Evolutionary conservation across 2,888 invertebrate species (phyloP), one percentile per base, ranked within the genome.

Genomic region (Acronicta psi): DNA sequence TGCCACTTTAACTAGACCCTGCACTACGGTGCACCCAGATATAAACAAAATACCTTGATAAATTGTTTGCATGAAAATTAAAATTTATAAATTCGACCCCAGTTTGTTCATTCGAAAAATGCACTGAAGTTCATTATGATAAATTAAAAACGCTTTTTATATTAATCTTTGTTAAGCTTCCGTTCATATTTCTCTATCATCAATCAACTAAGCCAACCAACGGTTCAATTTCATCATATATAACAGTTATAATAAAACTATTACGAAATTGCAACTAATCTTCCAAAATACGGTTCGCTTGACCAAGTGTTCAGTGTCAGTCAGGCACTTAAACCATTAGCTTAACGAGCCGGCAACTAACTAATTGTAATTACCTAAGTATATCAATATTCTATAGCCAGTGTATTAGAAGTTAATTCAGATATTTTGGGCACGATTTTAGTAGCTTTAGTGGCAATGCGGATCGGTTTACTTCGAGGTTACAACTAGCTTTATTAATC

Each of bases 341-440:
- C 20, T 42, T 69, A 69, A 69, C 73, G 69, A 69, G 50, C 42
- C 43, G n/a, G 52, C 42, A 44, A 52, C 45, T 50, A 59, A 68
- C 68, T 68, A 56, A 73, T 67, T 69, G 55, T 68, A 68, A 73
- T 73, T 60, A 40, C 41, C 55, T 40, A 41, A 42, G 44, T 67
- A 31, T 51, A 59, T 49, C 44, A 73, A 73, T 68, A 73, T 45
- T 38, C 42, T 38, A 53, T 43, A 50, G 52, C 52, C 50, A 29
- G n/a, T 23, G 18, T 11, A 50, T 40, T 17, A 53, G 18, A 18
- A 50, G 45, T 46, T 53, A 18, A 36, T 42, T 50, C 38, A 50
- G 18, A 13, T 11, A 14, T 37, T 37, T 25, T 36, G 16, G 34
- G 23, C 11, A 7, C 20, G 13, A 34, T 43, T 16, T 52, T 8